Evolutionary conservation across 2,888 invertebrate genomes (phyloP).

Genomic region (Drosophila engyochracea): DNA sequence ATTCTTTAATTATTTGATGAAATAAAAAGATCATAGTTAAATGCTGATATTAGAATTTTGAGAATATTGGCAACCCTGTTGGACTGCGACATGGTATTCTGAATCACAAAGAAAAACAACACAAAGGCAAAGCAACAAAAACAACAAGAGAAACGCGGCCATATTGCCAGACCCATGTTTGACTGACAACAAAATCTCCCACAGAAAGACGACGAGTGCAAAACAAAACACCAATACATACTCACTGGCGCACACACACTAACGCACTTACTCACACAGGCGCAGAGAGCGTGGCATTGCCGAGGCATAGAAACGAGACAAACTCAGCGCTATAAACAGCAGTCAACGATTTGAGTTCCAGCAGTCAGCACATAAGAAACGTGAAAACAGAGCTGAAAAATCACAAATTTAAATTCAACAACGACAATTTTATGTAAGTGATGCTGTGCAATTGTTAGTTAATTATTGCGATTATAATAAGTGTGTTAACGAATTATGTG

Average conservation of each 20-base stretch:
- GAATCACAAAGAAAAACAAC: slow-evolving; percentile 64
- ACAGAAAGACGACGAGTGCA: slow-evolving; percentile 68
- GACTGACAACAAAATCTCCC: slow-evolving; percentile 67
- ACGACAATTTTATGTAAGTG: slow-evolving; percentile 53
- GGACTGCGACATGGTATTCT: slow-evolving; percentile 24
- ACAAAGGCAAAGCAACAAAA: slow-evolving; percentile 45
- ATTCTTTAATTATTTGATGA: slow-evolving; percentile 1
- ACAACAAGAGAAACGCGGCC: slow-evolving; percentile 66
- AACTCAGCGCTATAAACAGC: slow-evolving; percentile 80
- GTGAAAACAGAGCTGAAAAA: slow-evolving; percentile 44
- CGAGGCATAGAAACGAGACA: slow-evolving; percentile 77
- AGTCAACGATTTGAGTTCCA: slow-evolving; percentile 75
- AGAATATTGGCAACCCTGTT: slow-evolving; percentile 53
- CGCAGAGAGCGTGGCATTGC: slow-evolving; percentile 49
- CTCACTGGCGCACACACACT: slow-evolving; percentile 26
- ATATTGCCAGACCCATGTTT: slow-evolving; percentile 78
- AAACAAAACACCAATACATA: slow-evolving; percentile 60
- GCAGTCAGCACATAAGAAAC: slow-evolving; percentile 64
- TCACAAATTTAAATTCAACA: slow-evolving; percentile 34
- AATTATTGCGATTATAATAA: slow-evolving; percentile 14
- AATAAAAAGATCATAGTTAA: neutral
- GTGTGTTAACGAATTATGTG: slow-evolving; percentile 14
- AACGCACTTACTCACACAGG: slow-evolving; percentile 39
- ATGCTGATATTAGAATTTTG: slow-evolving; percentile 3
- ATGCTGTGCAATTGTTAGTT: slow-evolving; percentile 39